Evolutionary conservation across 2,888 invertebrate genomes (phyloP).

Genomic region (Drosophila glabriapex): DNA sequence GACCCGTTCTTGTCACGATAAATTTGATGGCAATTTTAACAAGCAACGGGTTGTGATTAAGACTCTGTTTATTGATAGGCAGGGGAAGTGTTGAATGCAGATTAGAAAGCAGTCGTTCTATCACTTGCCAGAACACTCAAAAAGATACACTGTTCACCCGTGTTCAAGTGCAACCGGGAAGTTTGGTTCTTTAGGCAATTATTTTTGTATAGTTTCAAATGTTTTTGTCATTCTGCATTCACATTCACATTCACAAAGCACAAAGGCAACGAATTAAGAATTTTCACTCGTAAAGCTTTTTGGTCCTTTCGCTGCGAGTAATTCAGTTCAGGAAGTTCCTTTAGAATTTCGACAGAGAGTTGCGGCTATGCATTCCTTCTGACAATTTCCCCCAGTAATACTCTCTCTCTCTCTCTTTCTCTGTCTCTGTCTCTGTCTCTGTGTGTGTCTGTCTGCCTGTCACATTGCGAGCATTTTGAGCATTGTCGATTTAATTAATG

Average conservation of each 20-base stretch:
- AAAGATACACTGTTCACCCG: not conserved
- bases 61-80: not conserved
- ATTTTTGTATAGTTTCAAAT: not conserved
- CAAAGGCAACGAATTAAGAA: not conserved
- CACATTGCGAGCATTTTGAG: constrained; percentile 25
- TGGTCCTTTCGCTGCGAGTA: not conserved
- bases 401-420: not conserved
- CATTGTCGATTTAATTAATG: constrained; percentile 77
- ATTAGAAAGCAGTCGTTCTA: not conserved
- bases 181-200: not conserved
- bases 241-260: not conserved
- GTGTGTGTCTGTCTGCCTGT: not conserved
- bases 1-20: constrained; percentile 17
- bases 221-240: too few relatives aligned
- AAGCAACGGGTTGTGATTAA: not conserved
- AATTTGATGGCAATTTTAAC: constrained; percentile 2
- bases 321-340: not conserved
- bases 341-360: not conserved
- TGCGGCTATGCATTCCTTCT: too few relatives aligned
- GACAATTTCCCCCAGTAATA: not conserved
- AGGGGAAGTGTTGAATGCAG: not conserved
- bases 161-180: not conserved
- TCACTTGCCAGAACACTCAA: not conserved
- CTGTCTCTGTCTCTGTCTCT: not conserved
- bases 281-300: not conserved